A percentile compares a stretch with the other conserved stretches of the same genome.
Evolutionary conservation across 2,113 vertebrate genomes (phyloP).

Genomic region (Pomatorhinus ruficollis): DNA sequence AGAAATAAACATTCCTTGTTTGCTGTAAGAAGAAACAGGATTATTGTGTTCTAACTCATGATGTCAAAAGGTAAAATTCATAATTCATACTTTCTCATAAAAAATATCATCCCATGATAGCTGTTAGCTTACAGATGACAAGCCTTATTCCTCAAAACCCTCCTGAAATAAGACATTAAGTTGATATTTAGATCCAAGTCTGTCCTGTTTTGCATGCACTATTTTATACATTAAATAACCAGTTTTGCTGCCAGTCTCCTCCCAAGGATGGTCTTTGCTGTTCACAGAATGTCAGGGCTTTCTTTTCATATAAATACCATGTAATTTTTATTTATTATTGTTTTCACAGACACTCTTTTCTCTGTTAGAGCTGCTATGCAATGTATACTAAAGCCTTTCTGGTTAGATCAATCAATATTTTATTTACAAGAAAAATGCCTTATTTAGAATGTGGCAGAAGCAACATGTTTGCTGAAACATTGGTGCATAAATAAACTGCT

Average conservation of each 20-base stretch:
- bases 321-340: slow-evolving; percentile 14
- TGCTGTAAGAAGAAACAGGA: not conserved
- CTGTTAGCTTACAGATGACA: not conserved
- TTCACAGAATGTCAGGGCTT: not conserved
- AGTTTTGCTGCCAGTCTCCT: not conserved
- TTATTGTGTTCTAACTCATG: not conserved
- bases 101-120: not conserved
- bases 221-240: slow-evolving; percentile 25
- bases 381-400: not conserved
- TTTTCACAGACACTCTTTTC: not conserved
- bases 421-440: slow-evolving; percentile 3
- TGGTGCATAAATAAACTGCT: not conserved
- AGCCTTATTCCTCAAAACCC: not conserved
- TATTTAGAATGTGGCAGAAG: not conserved
- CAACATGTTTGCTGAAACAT: not conserved
- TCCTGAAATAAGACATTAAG: not conserved
- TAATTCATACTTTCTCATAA: slow-evolving; percentile 34
- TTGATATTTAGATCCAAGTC: not conserved
- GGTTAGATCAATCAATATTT: not conserved
- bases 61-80: slow-evolving; percentile 14
- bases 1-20: not conserved
- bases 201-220: not conserved
- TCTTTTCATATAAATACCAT: not conserved
- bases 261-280: not conserved
- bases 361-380: not conserved